These are phyloP conservation scores for Caprella mutica DNA, from an alignment of 2,888 invertebrate species.

Conservation along the genomic window DNA sequence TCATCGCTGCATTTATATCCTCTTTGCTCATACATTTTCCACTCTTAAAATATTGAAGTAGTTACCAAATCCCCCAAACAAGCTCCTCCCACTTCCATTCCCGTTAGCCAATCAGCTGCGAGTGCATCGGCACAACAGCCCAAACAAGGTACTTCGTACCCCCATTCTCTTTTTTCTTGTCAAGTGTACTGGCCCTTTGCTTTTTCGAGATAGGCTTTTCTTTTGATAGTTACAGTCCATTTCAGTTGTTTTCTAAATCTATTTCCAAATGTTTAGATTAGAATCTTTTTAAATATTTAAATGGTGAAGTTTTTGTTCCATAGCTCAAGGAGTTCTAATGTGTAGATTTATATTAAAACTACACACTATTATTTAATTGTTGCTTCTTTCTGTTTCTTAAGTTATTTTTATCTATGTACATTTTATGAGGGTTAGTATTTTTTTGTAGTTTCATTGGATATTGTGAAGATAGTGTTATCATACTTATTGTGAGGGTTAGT, in stretches of 20 bases:
- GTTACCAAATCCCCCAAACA: too few species aligned
- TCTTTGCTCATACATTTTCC: too few species aligned
- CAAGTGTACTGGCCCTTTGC: too few species aligned
- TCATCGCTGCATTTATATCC: too few species aligned
- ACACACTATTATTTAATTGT: neutral
- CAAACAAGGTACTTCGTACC: too few species aligned
- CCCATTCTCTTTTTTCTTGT: too few species aligned
- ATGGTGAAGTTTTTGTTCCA: neutral
- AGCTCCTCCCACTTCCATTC: too few species aligned
- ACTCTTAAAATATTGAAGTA: too few species aligned
- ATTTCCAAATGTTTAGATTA: neutral
- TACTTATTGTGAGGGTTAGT: neutral
- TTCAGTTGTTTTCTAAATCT: neutral
- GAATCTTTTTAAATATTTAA: neutral
- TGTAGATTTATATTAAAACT: neutral
- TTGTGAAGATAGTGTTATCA: neutral
- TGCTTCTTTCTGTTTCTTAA: neutral
- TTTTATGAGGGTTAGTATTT: neutral
- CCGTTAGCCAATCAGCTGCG: too few species aligned
- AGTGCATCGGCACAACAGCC: too few species aligned
- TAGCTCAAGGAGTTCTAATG: neutral
- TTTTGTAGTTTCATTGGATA: neutral
- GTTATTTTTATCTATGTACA: neutral
- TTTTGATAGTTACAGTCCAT: too few species aligned
- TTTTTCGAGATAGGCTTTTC: too few species aligned